Conservation (phyloP, 2,113 vertebrate species). For the Gallinago undulata region DNA sequence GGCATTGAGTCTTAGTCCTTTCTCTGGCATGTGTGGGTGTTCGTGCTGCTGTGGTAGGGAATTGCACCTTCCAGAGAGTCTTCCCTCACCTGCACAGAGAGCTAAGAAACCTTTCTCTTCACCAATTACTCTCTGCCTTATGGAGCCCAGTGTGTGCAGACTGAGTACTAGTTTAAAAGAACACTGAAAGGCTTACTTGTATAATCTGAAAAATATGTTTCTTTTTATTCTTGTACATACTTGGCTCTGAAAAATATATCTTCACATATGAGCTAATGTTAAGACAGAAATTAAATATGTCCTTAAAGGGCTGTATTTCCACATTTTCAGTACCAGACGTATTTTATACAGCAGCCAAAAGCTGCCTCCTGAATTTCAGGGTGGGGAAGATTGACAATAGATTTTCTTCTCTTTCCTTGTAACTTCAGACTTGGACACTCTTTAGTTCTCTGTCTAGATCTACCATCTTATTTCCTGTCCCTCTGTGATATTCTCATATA, state of each 20-base stretch:
- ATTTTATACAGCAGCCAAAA: neutral
- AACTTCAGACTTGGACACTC: neutral
- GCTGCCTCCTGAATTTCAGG: neutral
- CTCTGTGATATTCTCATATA: neutral
- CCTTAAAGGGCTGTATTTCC: neutral
- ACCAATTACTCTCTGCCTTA: neutral
- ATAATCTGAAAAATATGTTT: neutral
- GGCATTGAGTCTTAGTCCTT: neutral
- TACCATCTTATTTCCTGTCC: neutral
- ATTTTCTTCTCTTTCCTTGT: neutral
- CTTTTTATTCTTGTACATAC: neutral
- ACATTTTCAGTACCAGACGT: neutral
- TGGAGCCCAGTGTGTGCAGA: neutral
- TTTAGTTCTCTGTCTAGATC: neutral
- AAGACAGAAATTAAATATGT: neutral
- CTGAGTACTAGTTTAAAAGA: neutral
- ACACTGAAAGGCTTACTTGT: neutral
- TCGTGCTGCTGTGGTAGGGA: neutral
- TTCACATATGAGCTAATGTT: neutral
- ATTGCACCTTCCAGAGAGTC: neutral
- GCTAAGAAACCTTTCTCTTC: neutral
- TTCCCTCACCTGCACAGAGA: neutral
- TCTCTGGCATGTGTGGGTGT: neutral
- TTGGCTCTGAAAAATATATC: neutral
- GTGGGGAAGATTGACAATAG: neutral